Conservation (phyloP, 1,140 invertebrate genomes). For the Chrysomallon squamiferum region DNA sequence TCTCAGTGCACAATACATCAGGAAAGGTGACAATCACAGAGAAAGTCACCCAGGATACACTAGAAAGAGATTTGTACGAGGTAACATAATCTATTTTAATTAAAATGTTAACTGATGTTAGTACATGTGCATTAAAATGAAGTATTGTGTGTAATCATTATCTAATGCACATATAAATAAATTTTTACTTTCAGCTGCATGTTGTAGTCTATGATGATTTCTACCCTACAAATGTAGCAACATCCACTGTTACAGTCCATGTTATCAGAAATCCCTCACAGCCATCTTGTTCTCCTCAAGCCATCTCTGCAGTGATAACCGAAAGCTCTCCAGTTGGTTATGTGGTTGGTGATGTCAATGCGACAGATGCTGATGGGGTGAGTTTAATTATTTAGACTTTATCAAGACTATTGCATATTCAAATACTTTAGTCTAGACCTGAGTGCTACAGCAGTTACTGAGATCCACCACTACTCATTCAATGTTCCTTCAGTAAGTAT, state of each 20-base stretch:
- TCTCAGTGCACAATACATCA: constrained; percentile 22
- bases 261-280: constrained; percentile 79
- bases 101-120: too few relatives aligned
- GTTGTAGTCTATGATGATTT: constrained; percentile 87
- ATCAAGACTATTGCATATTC: too few relatives aligned
- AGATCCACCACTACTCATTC: too few relatives aligned
- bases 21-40: constrained; percentile 21
- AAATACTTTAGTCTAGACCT: too few relatives aligned
- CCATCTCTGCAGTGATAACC: constrained; percentile 5
- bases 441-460: too few relatives aligned
- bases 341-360: constrained; percentile 32
- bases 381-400: too few relatives aligned
- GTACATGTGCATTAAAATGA: too few relatives aligned
- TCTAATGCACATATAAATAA: too few relatives aligned
- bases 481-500: too few relatives aligned
- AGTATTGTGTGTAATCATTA: too few relatives aligned
- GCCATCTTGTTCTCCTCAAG: constrained; percentile 72
- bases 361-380: constrained; percentile 49
- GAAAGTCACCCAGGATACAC: constrained; percentile 3
- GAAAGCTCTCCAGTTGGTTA: constrained; percentile 17
- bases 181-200: constrained; percentile 71
- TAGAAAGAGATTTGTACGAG: too few relatives aligned
- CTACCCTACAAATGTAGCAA: constrained; percentile 81
- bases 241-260: constrained; percentile 80
- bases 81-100: neutral